A percentile compares a stretch with the other conserved stretches of the same genome.
These are phyloP conservation scores for Xyliphius kryptos DNA, from an alignment of 2,113 vertebrate genomes.

Conservation along the genomic window DNA sequence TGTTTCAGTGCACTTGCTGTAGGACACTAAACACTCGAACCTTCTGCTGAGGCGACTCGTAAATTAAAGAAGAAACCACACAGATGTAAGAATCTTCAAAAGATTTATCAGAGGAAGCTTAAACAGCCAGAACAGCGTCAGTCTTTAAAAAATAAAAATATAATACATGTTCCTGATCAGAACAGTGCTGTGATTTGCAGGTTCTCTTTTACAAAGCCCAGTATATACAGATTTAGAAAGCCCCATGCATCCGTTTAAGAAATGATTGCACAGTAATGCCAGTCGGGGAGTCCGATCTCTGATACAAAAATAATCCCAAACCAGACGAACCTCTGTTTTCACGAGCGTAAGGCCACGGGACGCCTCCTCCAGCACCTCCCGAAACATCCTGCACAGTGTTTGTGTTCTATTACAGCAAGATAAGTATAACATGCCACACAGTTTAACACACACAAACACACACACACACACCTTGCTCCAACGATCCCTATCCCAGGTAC, in stretches of 20 bases:
- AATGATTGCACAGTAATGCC: constrained; percentile 94
- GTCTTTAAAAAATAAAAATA: constrained; percentile 67
- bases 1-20: constrained; percentile 14
- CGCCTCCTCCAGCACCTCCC: constrained; percentile 39
- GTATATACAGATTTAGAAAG: constrained; percentile 67
- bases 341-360: constrained; percentile 47
- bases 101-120: constrained; percentile 49
- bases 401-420: constrained; percentile 28
- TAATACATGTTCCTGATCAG: constrained; percentile 76
- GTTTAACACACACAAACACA: too few relatives aligned
- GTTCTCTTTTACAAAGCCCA: constrained; percentile 7
- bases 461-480: too few relatives aligned
- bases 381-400: constrained; percentile 38
- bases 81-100: constrained; percentile 40
- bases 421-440: constrained; percentile 20
- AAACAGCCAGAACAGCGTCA: constrained; percentile 68
- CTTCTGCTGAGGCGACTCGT: constrained; percentile 9
- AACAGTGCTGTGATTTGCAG: constrained; percentile 60
- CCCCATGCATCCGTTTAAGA: constrained; percentile 68
- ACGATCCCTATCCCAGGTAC: too few relatives aligned
- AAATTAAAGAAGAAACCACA: constrained; percentile 40
- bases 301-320: constrained; percentile 82
- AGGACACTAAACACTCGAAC: constrained; percentile 21
- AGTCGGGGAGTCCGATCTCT: constrained; percentile 67
- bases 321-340: constrained; percentile 70